Conservation (phyloP, 2,888 invertebrate species). For the Adelognathus sp. region DNA sequence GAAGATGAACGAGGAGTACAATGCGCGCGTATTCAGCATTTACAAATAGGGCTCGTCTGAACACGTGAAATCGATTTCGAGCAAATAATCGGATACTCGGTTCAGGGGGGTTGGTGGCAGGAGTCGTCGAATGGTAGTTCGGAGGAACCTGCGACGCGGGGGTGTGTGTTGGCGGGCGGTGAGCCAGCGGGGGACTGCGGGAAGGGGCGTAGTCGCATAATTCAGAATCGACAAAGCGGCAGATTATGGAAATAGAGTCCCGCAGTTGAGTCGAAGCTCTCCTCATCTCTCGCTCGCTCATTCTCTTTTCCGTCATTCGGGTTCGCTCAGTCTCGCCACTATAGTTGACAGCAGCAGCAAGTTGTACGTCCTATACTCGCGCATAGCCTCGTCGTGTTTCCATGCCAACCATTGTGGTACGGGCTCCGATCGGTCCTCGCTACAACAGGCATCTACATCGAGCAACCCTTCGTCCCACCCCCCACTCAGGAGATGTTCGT, state of each 20-base stretch:
- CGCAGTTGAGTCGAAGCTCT: conserved; percentile 73
- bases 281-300: conserved; percentile 59
- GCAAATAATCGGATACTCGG: conserved; percentile 80
- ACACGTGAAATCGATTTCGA: conserved; percentile 80
- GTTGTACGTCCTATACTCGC: conserved; percentile 33
- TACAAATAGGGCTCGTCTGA: conserved; percentile 71
- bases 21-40: conserved; percentile 69
- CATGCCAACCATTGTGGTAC: conserved; percentile 78
- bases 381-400: conserved; percentile 73
- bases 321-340: conserved; percentile 36
- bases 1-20: conserved; percentile 66
- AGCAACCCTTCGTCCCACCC: conserved; percentile 35
- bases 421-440: conserved; percentile 63
- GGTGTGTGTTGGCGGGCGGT: conserved; percentile 53
- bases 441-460: conserved; percentile 54
- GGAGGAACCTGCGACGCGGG: conserved; percentile 55
- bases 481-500: conserved; percentile 1
- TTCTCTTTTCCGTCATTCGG: conserved; percentile 12
- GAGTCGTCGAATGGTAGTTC: conserved; percentile 49
- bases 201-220: conserved; percentile 76
- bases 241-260: conserved; percentile 81
- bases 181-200: conserved; percentile 47
- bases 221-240: conserved; percentile 81
- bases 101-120: conserved; percentile 40
- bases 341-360: conserved; percentile 37